Base-by-base conservation (phyloP, 2,113 vertebrate genomes). In the Ovibos moschatus region DNA sequence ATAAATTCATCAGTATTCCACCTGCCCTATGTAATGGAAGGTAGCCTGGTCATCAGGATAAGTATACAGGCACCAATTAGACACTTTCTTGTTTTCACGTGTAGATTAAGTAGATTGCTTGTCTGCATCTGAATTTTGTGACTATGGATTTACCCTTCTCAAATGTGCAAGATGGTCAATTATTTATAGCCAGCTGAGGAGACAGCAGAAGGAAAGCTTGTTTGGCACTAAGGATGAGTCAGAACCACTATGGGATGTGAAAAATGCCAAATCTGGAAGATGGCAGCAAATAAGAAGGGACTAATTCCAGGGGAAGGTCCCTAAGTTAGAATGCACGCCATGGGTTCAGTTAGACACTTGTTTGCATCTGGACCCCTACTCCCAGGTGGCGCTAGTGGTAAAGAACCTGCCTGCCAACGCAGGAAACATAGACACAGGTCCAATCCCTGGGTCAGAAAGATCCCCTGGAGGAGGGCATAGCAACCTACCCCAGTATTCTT, bases 71-170 rank as follows among this genome's bases (percentile, higher is more conserved):
- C 53, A 57, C 5, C 78, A 30, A 47, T 55, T 57, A 6, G 30
- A 3, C 23, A 23, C 40, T 76, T 64, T 50, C 3, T 43, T 53
- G 47, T 36, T 84, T 57, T 50, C 19, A 74, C 1, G 6, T 43
- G 21, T 17, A 74, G 40, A 58, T 67, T 67, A 94, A 87, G 84
- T 15, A 81, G 92, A 90, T 14, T 79, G 30, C 23, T 33, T 82
- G 86, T 33, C 43, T 33, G 15, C 2, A 45, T 40, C 19, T 93
- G 58, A 45, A 71, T 90, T 93, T 78, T 76, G 79, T 76, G 64
- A 33, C 13, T 43, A 5, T 5, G 43, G 5, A 28, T 67, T 90
- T 67, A 47, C 10, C 71, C 57, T 76, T 96, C 89, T n/a, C 86
- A 93, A 96, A 84, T 0, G 1, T 23, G 9, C 36, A 50, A 25